phyloP scores from a whole-genome alignment of 2,113 vertebrate species.

The Thryonomys swinderianus region DNA sequence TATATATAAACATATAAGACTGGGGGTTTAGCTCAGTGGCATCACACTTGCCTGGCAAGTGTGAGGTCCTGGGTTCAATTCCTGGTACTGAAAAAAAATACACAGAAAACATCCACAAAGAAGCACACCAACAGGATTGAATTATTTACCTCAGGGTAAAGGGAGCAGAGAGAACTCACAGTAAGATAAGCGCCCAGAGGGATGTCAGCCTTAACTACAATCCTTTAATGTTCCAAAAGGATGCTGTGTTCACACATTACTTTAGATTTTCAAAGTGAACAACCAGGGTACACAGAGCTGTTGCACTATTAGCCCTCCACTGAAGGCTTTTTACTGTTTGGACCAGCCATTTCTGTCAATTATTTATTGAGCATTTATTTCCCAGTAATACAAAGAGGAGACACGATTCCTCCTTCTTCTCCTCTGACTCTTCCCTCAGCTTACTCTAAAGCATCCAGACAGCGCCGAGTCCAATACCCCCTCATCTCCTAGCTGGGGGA shows the following conservation, averaged over 20 bases:
- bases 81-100: no score
- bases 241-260: fast-evolving
- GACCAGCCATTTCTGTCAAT: not conserved
- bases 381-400: not conserved
- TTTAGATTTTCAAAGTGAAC: not conserved
- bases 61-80: no score
- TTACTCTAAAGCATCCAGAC: not conserved
- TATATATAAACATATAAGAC: no score
- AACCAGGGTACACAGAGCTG: not conserved
- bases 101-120: not conserved
- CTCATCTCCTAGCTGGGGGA: not conserved
- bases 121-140: not conserved
- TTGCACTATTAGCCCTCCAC: not conserved
- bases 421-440: not conserved
- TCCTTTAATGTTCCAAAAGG: not conserved
- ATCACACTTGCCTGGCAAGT: no score
- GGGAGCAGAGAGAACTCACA: no score
- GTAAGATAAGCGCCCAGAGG: not conserved
- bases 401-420: not conserved
- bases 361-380: constrained; percentile 12
- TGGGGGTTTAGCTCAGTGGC: no score
- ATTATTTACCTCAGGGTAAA: not conserved
- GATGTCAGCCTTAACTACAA: not conserved
- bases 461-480: not conserved
- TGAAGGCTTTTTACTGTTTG: not conserved